Conservation (phyloP, 2,888 invertebrate genomes). For the Odontothrips loti region DNA sequence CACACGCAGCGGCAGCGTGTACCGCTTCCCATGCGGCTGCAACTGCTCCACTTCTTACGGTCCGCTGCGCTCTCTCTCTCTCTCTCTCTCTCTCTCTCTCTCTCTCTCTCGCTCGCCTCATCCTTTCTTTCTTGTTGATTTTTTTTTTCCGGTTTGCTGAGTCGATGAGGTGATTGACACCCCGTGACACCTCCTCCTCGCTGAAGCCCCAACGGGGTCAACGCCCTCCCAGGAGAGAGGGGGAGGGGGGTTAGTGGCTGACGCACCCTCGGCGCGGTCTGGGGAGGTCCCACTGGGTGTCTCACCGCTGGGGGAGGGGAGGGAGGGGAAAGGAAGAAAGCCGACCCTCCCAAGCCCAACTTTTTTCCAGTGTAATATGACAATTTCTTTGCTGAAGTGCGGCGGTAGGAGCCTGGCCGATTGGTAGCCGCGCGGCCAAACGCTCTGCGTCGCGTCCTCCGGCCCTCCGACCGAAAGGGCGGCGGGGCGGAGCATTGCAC, state of each 20-base stretch:
- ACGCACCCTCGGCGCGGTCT: no score
- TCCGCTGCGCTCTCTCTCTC: no score
- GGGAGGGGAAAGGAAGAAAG: neutral
- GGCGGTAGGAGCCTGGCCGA: no score
- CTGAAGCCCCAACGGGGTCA: conserved; percentile 38
- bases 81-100: neutral
- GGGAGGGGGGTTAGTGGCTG: no score
- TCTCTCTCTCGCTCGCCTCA: neutral
- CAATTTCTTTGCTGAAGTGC: no score
- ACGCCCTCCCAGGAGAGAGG: conserved; percentile 28
- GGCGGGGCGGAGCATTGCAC: neutral
- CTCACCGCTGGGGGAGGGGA: neutral
- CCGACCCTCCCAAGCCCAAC: neutral
- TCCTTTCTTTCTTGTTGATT: neutral
- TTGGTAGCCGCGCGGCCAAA: no score
- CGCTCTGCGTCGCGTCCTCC: neutral
- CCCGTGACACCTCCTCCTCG: conserved; percentile 27
- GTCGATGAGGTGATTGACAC: conserved; percentile 29
- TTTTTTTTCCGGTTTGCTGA: neutral
- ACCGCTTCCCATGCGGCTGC: no score
- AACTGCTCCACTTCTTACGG: no score
- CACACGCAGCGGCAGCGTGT: no score
- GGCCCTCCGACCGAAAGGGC: neutral
- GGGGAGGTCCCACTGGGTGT: neutral
- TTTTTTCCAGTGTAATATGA: no score